Base-by-base conservation (phyloP, 2,113 vertebrate species). In the Ifrita kowaldi region DNA sequence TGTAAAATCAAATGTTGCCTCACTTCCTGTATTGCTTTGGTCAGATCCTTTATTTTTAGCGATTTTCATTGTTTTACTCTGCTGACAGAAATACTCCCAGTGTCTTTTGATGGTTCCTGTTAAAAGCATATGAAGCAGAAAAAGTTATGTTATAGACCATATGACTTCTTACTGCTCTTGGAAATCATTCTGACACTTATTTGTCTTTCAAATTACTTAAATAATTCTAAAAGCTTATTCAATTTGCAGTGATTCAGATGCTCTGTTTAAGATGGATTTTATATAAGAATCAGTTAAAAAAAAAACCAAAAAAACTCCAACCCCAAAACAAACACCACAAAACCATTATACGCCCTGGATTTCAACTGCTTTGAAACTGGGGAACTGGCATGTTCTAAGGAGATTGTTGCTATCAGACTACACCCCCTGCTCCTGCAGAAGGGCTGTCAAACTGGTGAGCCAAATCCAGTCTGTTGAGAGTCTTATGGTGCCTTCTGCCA, bases 1-100 rank as follows among this genome's bases (percentile, higher is more conserved):
- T 2, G 99, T 98, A 95, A 99, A 99, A 96, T 99, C 99, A 95
- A 99, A 99, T 14, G 91, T 93, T 82, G 92, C 16, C 63, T 87
- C 93, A 67, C 57, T 93, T 41, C 90, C 87, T 90, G 80, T 91
- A 93, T 62, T 96, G 39, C 74, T 93, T 90, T 96, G 91, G 63
- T 95, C 83, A 68, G 77, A 73, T 63, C 77, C 85, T 80, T 94
- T 84, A 20, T 90, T 89, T 97, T 93, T 88, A 41, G 93, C 16
- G 8, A 94, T 75, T 96, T 64, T 75, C 77, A 44, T 80, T 70
- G 97, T 92, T 83, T 59, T 91, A 81, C 96, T 98, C 96, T 97
- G 95, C 39, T 93, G 85, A 75, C 96, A 89, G 67, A 98, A 81
- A 39, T 98, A 94, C 67, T 99, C 99, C 99, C 99, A 99, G 11